Evolutionary conservation across 2,888 invertebrate species (phyloP), one percentile per base, ranked within the genome.

Genomic region (Camponotus fellah): DNA sequence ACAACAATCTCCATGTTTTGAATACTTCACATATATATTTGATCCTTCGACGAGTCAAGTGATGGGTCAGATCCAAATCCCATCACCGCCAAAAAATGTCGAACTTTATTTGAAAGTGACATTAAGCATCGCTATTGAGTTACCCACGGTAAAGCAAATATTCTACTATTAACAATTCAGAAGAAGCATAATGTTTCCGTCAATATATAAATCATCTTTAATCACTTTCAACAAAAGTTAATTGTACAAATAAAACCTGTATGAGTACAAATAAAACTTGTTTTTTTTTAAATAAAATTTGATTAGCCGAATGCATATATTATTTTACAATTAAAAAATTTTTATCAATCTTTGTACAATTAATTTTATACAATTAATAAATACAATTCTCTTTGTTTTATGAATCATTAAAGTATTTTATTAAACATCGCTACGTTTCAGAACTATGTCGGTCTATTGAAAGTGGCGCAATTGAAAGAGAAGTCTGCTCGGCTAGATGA

Each of bases 361-460:
- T 14, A 62, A n/a, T n/a, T n/a, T n/a, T n/a, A n/a, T n/a, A n/a
- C n/a, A n/a, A n/a, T n/a, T n/a, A 21, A 14, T 43, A 68, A 32
- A 26, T 46, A 17, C 17, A 68, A 26, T 46, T 21, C 26, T 34
- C 17, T 40, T 34, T 6, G 37, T 64, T 21, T 64, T 3, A 3
- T 65, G 12, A 37, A 40, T 40, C 2, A 40, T 21, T 40, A 32
- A 37, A 64, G 49, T 80, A 77, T 60, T 60, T 82, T 2, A 26
- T 26, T 12, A 58, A 40, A 46, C 46, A 40, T 49, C n/a, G 12
- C 56, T 56, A 5, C 56, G 14, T 89, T 88, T 77, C 46, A 94
- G 94, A 91, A 90, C 84, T 94, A 94, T 72, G 91, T 2, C n/a
- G 95, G 94, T 3, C 89, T 88, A 79, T 80, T 95, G 68, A 92